Evolutionary conservation across 2,797 vertebrate species (phyloP), one percentile per base, ranked within the genome.

Genomic region (Clarias fuscus): DNA sequence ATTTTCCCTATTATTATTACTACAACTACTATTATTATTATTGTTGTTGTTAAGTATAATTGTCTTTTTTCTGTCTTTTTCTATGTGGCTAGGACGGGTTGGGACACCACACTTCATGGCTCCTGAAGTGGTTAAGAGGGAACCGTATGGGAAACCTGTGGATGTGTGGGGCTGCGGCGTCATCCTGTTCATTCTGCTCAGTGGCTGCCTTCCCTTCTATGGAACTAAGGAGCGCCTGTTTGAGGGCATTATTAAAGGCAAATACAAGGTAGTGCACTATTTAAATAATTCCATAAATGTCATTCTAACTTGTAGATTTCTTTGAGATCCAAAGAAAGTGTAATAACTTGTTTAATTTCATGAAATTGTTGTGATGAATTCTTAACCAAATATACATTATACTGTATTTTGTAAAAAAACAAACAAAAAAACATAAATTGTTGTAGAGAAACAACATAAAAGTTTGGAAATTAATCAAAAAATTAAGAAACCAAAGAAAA

Each of bases 131-230:
- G 98, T 99, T 86, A 99, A 99, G 95, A 94, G 98, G 90, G 98
- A 99, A 91, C 98, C 98, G 1, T 99, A 99, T 13, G 98, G 98
- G 85, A 99, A 99, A 90, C 98, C 98, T 2, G 98, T 99, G 91
- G 98, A 99, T 75, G 98, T 99, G 76, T 99, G 98, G 98, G 98
- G 98, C 76, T 99, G 98, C n/a, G 98, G 98, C 0, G 98, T 99
- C 88, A 99, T 99, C 92, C 97, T 99, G 92, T 99, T 99, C 94
- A 99, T 99, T 92, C 95, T 99, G 84, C 95, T 99, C 71, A 99
- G 98, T 0, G 98, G 98, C 91, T 99, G 98, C 93, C 95, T 99
- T 90, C 98, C 98, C 87, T 99, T 99, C 94, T 99, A 99, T 7
- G 98, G 98, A 94, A 99, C 98, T 89, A 99, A 99, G 95, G 98